A percentile compares a stretch with the other conserved stretches of the same genome.
phyloP scores from a whole-genome alignment of 2,113 vertebrate genomes.

The Bufo bufo region DNA sequence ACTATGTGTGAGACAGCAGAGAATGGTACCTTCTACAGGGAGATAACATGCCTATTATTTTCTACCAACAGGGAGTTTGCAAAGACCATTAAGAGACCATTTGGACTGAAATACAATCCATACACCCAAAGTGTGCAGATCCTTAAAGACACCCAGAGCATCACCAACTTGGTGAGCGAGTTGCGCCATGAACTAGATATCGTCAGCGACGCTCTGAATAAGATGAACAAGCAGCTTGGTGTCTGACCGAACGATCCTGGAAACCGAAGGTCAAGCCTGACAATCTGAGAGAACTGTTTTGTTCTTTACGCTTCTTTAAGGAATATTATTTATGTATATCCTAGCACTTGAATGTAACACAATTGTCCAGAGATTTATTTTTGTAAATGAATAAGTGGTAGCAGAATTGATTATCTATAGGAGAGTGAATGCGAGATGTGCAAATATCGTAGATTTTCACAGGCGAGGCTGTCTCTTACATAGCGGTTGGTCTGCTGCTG shows the following conservation, averaged over 20 bases:
- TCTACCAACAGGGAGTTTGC: conserved; percentile 86
- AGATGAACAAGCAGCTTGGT: conserved; percentile 84
- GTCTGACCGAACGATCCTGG: conserved; percentile 68
- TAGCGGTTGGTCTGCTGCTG: neutral
- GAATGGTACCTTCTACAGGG: neutral
- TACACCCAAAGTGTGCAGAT: conserved; percentile 93
- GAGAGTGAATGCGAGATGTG: neutral
- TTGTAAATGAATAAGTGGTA: conserved; percentile 3
- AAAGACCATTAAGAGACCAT: conserved; percentile 96
- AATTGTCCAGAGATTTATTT: conserved; percentile 29
- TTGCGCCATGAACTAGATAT: conserved; percentile 90
- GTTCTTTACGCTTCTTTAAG: neutral
- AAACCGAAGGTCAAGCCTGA: neutral
- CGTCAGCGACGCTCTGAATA: conserved; percentile 86
- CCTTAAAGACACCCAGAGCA: conserved; percentile 88
- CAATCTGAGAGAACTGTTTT: neutral
- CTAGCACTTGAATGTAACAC: conserved; percentile 21
- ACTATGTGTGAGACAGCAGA: no score
- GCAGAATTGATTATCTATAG: neutral
- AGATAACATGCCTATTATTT: neutral
- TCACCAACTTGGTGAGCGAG: conserved; percentile 86
- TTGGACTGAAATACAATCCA: conserved; percentile 93
- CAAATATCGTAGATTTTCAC: neutral
- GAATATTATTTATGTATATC: neutral
- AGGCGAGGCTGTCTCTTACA: neutral